Evolutionary conservation across 2,888 invertebrate genomes (phyloP), one percentile per base, ranked within the genome.

Genomic region (Allolobophora icterica): DNA sequence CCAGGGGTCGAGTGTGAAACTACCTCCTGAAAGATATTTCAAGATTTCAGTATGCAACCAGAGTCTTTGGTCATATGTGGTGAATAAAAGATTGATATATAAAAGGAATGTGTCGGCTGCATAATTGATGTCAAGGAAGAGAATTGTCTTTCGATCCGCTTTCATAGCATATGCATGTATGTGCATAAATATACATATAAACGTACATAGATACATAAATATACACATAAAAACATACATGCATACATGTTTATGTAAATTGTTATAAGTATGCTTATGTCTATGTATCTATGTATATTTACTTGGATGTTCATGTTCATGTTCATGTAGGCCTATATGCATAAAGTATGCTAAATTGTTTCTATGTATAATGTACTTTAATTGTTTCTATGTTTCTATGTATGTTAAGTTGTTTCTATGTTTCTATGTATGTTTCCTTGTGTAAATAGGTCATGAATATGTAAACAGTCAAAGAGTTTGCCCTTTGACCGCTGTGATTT

Each of bases 391-490:
- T 13, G n/a, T n/a, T 71, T 30, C n/a, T 71, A n/a, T 71, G n/a
- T 71, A 71, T 71, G 71, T 71, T 11, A n/a, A n/a, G n/a, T 52
- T 71, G 71, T 71, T 30, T 71, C 30, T n/a, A 8, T 13, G n/a
- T n/a, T 71, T 30, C n/a, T 71, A n/a, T 71, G n/a, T 71, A 71
- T 71, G 71, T 71, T 11, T 71, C 6, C n/a, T 71, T 71, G 13
- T n/a, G 71, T 71, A 71, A n/a, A 71, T 71, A 71, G 71, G 71
- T 71, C 71, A n/a, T 71, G 71, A 58, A 58, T 58, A 58, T 58
- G 58, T 58, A 58, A 3, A 58, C 58, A 58, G 24, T 58, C 58
- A 6, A 58, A 30, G 24, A 71, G 71, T 71, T n/a, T 71, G 71
- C 71, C 71, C 71, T n/a, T n/a, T 71, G 71, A 71, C 71, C 71